A percentile compares a stretch with the other conserved stretches of the same genome.
Evolutionary conservation across 2,797 vertebrate species (phyloP).

Genomic region (Pygocentrus nattereri): DNA sequence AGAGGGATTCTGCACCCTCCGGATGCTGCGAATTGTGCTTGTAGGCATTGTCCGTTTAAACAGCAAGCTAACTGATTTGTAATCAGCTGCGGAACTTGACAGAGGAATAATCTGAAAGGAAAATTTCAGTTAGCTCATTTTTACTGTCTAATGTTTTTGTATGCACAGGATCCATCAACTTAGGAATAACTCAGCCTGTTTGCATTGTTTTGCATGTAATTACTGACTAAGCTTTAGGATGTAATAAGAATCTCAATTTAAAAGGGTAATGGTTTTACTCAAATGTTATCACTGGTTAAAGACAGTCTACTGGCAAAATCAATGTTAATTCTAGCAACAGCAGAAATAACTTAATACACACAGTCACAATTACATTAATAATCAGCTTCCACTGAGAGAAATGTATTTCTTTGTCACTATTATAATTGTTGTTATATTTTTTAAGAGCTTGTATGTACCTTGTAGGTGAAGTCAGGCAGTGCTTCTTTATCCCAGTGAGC

Average conservation of each 20-base stretch:
- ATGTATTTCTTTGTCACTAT: too few species aligned
- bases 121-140: background rate
- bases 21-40: slow-evolving; percentile 63
- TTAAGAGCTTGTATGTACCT: slow-evolving; percentile 75
- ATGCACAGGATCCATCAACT: background rate
- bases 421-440: too few species aligned
- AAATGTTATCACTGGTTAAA: background rate
- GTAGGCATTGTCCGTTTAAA: slow-evolving; percentile 84
- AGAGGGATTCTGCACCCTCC: slow-evolving; percentile 76
- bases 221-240: background rate
- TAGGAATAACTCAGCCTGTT: too few species aligned
- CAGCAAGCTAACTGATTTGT: slow-evolving; percentile 73
- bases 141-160: background rate
- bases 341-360: background rate
- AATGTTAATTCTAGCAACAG: too few species aligned
- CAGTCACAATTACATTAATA: too few species aligned
- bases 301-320: background rate
- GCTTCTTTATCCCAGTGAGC: slow-evolving; percentile 85
- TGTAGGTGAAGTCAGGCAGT: slow-evolving; percentile 81
- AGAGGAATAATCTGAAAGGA: slow-evolving; percentile 74
- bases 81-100: slow-evolving; percentile 74
- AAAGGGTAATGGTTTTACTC: background rate
- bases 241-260: too few species aligned
- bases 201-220: background rate
- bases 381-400: too few species aligned